Base-by-base conservation (phyloP, 2,888 invertebrate genomes). In the Xestia ashworthii region DNA sequence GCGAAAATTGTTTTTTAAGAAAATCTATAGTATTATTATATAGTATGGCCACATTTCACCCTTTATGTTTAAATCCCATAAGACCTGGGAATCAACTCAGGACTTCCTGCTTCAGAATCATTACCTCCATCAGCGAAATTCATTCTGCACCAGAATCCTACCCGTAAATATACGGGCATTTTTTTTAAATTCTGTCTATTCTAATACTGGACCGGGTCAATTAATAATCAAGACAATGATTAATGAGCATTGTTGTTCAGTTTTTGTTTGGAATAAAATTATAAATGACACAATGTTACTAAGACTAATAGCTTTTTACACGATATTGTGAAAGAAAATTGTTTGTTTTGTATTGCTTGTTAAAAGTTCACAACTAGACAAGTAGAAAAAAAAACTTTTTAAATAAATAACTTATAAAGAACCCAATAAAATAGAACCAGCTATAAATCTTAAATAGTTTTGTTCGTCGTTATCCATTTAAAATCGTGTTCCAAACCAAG, bases 201-300 rank as follows among this genome's bases (percentile, higher is more conserved):
- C 81, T 77, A 74, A 80, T 79, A 76, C 71, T 72, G 74, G 6
- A 55, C 55, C 60, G 50, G 68, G 67, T 69, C 82, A 81, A 84
- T 86, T 82, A 74, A 78, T 86, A 74, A 82, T 58, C 22, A 60
- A 58, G 83, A 76, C 86, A 78, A 71, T 78, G 78, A 84, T 66
- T 78, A 82, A 86, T 86, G 82, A 50, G 60, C 48, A 60, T 68
- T 73, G 67, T 81, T 81, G 67, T 67, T 72, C 85, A 85, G 62
- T 81, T 81, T 81, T 73, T 76, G 75, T 83, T 73, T 68, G 66
- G 50, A 73, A 85, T 75, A 58, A 62, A 44, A 58, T 82, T 68
- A 78, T 68, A 71, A 85, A 81, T 76, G 82, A 85, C 76, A 68
- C 82, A 73, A 48, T 76, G 62, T 85, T 71, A 62, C 71, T 22